A percentile compares a stretch with the other conserved stretches of the same genome.
phyloP scores from a whole-genome alignment of 2,797 vertebrate genomes.

The Denticeps clupeoides region DNA sequence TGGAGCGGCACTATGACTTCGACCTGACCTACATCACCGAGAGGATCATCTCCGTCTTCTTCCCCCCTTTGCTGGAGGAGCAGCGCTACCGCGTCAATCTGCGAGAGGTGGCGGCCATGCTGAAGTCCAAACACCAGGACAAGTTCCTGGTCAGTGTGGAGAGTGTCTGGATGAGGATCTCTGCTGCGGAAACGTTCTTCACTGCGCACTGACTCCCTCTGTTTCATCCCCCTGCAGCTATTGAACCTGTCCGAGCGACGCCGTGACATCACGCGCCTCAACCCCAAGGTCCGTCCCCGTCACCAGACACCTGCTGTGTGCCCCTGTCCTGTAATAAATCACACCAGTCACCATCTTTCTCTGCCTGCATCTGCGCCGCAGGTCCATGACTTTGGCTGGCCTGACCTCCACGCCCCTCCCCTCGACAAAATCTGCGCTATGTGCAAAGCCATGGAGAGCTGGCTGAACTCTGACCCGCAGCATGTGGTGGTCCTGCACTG shows the following conservation, averaged over 20 bases:
- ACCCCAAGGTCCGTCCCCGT: constrained; percentile 64
- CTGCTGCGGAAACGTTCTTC: not conserved
- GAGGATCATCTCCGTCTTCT: constrained; percentile 83
- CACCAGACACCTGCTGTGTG: not conserved
- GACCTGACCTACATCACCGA: constrained; percentile 89
- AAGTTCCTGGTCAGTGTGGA: constrained; percentile 75
- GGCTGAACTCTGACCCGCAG: constrained; percentile 78
- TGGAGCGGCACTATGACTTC: constrained; percentile 81
- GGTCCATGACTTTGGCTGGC: constrained; percentile 90
- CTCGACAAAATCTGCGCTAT: constrained; percentile 86
- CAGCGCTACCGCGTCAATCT: constrained; percentile 76
- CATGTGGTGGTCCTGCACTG: constrained; percentile 85
- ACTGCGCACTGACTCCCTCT: not conserved
- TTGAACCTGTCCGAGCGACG: constrained; percentile 82
- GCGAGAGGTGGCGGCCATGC: constrained; percentile 79
- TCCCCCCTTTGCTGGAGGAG: constrained; percentile 74
- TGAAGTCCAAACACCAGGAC: constrained; percentile 84
- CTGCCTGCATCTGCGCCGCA: constrained; percentile 30
- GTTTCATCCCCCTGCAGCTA: constrained; percentile 55
- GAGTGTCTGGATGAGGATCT: not conserved
- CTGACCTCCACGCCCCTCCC: constrained; percentile 78
- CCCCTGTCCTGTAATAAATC: not conserved
- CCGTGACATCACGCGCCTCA: constrained; percentile 71
- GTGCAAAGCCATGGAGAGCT: constrained; percentile 87
- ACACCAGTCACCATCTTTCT: not conserved